These are phyloP conservation scores for Menidia beryllina DNA, from an alignment of 2,113 vertebrate species.

Conservation along the genomic window DNA sequence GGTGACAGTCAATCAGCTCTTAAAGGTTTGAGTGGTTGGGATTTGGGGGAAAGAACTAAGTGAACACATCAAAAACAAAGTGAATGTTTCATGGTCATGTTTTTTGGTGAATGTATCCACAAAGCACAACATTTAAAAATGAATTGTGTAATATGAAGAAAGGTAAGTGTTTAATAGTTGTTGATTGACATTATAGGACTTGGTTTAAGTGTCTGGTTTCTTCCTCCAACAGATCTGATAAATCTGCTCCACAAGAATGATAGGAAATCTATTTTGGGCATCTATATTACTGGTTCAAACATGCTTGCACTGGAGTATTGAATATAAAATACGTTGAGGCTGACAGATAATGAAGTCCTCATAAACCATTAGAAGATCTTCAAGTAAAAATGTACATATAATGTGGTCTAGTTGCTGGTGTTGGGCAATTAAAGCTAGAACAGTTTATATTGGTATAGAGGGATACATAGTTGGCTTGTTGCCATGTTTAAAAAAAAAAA, in stretches of 20 bases:
- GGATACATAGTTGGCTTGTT: neutral
- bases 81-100: slow-evolving; percentile 52
- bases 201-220: slow-evolving; percentile 30
- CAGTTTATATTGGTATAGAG: neutral
- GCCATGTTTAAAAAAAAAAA: too few relatives aligned
- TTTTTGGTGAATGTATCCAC: slow-evolving; percentile 16
- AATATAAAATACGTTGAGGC: neutral
- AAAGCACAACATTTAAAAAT: slow-evolving; percentile 1
- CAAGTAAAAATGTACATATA: neutral
- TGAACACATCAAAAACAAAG: neutral
- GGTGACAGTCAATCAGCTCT: neutral
- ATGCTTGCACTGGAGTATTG: neutral
- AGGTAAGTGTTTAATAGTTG: slow-evolving; percentile 47
- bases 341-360: neutral
- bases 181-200: slow-evolving; percentile 41
- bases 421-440: neutral
- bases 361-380: neutral
- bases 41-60: neutral
- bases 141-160: slow-evolving; percentile 1
- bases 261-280: neutral
- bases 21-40: neutral
- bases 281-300: neutral
- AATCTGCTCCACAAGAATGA: neutral
- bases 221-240: neutral
- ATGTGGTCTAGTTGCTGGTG: neutral